These are phyloP conservation scores for Cyaniris semiargus DNA, from an alignment of 2,888 invertebrate species.

Conservation along the genomic window DNA sequence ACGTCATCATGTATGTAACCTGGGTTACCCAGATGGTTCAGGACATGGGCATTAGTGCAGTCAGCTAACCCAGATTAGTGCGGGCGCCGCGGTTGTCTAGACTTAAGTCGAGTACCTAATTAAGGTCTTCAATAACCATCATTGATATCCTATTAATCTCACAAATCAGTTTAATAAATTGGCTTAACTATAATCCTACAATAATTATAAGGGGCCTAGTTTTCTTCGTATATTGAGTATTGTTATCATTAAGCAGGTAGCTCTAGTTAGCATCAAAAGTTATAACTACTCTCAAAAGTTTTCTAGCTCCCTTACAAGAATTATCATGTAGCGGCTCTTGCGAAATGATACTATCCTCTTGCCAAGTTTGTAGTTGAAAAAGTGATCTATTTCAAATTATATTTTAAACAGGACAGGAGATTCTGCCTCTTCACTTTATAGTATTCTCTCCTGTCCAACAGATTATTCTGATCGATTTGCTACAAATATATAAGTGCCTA, in stretches of 20 bases:
- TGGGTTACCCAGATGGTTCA: neutral
- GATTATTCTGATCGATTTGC: too few species aligned
- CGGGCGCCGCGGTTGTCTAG: conserved; percentile 14
- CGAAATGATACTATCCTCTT: neutral
- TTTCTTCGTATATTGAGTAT: neutral
- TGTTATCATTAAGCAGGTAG: neutral
- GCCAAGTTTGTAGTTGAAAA: neutral
- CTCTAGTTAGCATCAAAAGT: neutral
- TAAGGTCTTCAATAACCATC: conserved; percentile 25
- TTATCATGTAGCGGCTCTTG: neutral
- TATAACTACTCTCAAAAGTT: neutral
- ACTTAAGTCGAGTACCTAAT: conserved; percentile 20
- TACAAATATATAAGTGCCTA: neutral
- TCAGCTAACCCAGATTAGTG: conserved; percentile 13
- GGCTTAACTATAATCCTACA: neutral
- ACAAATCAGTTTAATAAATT: neutral
- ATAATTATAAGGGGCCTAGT: neutral
- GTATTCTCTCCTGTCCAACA: too few species aligned
- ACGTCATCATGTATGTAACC: neutral
- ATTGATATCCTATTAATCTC: conserved; percentile 15
- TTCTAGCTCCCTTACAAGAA: neutral
- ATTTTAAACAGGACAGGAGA: too few species aligned
- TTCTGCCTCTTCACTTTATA: too few species aligned
- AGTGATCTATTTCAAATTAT: neutral
- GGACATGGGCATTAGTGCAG: conserved; percentile 10